These are phyloP conservation scores for Kuschelorhynchus macadamiae DNA, from an alignment of 2,888 invertebrate genomes.

Conservation along the genomic window DNA sequence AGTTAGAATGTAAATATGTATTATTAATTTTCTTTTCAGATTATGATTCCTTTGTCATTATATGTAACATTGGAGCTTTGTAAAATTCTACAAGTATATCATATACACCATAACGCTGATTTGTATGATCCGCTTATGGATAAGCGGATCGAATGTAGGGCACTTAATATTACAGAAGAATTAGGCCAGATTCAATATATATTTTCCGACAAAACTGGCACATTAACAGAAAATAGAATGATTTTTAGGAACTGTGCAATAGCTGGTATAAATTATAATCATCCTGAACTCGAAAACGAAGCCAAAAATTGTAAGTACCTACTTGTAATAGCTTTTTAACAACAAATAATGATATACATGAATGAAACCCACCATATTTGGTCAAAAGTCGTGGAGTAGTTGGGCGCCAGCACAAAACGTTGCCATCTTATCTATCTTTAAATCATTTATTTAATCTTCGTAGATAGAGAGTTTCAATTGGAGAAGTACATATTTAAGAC, in stretches of 20 bases:
- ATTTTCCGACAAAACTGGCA: conserved; percentile 98
- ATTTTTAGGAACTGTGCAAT: conserved; percentile 93
- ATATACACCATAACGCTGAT: conserved; percentile 91
- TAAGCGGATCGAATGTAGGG: conserved; percentile 89
- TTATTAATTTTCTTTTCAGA: too few species aligned
- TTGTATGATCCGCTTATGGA: conserved; percentile 89
- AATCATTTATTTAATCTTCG: too few species aligned
- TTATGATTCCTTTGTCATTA: conserved; percentile 96
- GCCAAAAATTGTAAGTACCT: conserved; percentile 22
- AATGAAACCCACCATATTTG: too few species aligned
- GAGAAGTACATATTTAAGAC: too few species aligned
- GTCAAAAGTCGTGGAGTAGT: too few species aligned
- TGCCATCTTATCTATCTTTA: too few species aligned
- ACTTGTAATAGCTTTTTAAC: too few species aligned
- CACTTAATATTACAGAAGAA: conserved; percentile 97
- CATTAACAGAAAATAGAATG: conserved; percentile 98
- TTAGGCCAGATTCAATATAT: conserved; percentile 95
- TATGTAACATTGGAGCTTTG: conserved; percentile 98
- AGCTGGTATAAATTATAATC: conserved; percentile 90
- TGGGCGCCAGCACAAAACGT: too few species aligned
- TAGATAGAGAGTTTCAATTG: too few species aligned
- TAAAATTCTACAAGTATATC: conserved; percentile 95
- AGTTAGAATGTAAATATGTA: too few species aligned
- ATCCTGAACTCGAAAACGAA: conserved; percentile 79
- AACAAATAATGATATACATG: too few species aligned